Percentiles rank a stretch among this genome's conserved stretches.
Evolutionary conservation across 2,113 vertebrate genomes (phyloP).

Genomic region (Takifugu flavidus): DNA sequence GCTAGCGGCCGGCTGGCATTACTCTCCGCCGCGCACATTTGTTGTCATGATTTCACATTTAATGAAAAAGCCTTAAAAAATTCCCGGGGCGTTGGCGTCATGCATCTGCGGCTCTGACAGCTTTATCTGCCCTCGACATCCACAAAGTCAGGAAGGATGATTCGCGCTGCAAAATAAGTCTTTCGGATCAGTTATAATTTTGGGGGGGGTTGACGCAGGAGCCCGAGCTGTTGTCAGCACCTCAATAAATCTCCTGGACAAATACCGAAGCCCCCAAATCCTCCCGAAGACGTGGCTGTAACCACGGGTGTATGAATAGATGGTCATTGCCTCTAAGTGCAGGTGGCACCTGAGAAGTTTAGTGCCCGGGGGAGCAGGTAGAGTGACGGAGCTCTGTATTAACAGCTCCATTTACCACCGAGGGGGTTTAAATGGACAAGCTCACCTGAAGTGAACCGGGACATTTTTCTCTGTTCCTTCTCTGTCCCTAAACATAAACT

Average conservation of each 20-base stretch:
- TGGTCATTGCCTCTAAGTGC: neutral
- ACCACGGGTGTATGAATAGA: neutral
- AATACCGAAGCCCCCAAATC: neutral
- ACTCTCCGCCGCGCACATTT: conserved; percentile 10
- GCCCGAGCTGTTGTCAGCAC: neutral
- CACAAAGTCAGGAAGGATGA: conserved; percentile 1
- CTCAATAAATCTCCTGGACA: neutral
- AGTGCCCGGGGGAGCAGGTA: neutral
- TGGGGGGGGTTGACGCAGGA: neutral
- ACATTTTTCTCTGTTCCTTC: neutral
- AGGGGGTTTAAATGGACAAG: conserved; percentile 9
- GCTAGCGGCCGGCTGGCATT: conserved; percentile 36
- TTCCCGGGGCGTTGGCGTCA: conserved; percentile 10
- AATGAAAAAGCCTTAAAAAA: conserved; percentile 4
- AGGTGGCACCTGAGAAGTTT: neutral
- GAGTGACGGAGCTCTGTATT: neutral
- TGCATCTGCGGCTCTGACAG: conserved; percentile 14
- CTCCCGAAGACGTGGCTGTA: neutral
- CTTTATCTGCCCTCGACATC: conserved; percentile 15
- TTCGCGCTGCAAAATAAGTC: conserved; percentile 13
- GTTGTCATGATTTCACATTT: conserved; percentile 16
- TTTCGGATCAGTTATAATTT: neutral
- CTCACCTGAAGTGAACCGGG: neutral
- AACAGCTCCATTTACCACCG: neutral
- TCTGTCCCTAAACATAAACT: too few species aligned